phyloP scores from a whole-genome alignment of 2,797 vertebrate species.

The Pelochelys cantorii region DNA sequence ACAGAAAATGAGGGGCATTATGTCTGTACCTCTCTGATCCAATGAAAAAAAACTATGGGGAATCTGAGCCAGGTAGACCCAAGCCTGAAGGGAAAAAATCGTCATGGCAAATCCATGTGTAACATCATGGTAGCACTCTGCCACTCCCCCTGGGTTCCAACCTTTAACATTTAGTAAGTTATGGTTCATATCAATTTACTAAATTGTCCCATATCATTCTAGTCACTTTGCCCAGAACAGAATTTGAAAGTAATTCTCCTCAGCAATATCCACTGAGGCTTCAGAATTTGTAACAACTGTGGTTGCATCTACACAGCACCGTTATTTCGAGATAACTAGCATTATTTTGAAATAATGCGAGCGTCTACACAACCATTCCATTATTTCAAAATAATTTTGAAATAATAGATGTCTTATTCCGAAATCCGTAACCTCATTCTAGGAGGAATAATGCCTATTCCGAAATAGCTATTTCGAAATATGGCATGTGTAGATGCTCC shows the following conservation, averaged over 20 bases:
- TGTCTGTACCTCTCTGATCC: background rate
- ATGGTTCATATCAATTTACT: background rate
- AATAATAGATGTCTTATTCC: too few relatives aligned
- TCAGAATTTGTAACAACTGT: background rate
- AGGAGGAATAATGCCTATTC: too few relatives aligned
- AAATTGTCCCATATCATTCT: background rate
- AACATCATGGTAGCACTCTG: conserved; percentile 7
- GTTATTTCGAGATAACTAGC: too few relatives aligned
- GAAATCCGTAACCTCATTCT: too few relatives aligned
- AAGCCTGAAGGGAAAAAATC: conserved; percentile 39
- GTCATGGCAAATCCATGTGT: background rate
- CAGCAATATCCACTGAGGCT: background rate
- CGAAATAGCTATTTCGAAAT: too few relatives aligned
- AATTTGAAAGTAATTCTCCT: conserved; percentile 15
- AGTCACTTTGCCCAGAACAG: conserved; percentile 4
- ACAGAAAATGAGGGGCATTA: background rate
- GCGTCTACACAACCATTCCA: too few relatives aligned
- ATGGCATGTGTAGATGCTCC: too few relatives aligned
- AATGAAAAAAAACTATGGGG: background rate
- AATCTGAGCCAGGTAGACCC: background rate
- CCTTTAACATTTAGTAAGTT: background rate
- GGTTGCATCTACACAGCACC: too few relatives aligned
- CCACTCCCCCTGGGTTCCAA: conserved; percentile 22
- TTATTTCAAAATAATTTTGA: too few relatives aligned
- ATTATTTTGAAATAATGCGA: too few relatives aligned